These are phyloP conservation scores for Hyles lineata DNA, from an alignment of 2,888 invertebrate species.

Conservation along the genomic window DNA sequence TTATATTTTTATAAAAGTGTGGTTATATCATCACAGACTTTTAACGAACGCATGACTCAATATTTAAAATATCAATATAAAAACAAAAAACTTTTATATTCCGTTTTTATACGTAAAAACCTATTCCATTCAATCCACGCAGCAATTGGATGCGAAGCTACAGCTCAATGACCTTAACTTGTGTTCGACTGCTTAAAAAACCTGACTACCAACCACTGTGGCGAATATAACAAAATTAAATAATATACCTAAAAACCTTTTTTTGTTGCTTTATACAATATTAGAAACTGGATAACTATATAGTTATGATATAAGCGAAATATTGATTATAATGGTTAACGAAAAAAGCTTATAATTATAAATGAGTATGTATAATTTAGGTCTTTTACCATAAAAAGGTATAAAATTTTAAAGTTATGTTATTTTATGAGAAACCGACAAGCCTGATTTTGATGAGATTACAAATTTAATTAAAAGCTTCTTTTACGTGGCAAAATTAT, in stretches of 20 bases:
- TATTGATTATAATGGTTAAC: neutral
- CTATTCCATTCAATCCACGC: slow-evolving; percentile 17
- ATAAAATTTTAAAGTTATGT: too few species aligned
- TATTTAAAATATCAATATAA: neutral
- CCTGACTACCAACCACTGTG: neutral
- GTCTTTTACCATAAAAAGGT: too few species aligned
- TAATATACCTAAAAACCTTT: slow-evolving; percentile 16
- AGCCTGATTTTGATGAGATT: too few species aligned
- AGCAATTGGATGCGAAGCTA: neutral
- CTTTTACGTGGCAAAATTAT: too few species aligned
- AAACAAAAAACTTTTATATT: neutral
- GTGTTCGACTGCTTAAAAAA: slow-evolving; percentile 6
- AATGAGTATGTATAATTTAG: too few species aligned
- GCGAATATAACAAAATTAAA: slow-evolving; percentile 22
- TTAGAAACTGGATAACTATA: neutral
- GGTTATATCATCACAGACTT: too few species aligned
- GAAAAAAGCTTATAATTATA: too few species aligned
- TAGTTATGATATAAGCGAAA: neutral
- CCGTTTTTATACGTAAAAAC: neutral
- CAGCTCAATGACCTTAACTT: slow-evolving; percentile 21
- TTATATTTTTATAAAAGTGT: too few species aligned
- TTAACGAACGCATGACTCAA: too few species aligned
- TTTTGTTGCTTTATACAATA: neutral
- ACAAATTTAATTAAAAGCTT: too few species aligned
- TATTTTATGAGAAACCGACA: too few species aligned